phyloP scores from a whole-genome alignment of 2,797 vertebrate genomes.

The Pipistrellus pipistrellus region DNA sequence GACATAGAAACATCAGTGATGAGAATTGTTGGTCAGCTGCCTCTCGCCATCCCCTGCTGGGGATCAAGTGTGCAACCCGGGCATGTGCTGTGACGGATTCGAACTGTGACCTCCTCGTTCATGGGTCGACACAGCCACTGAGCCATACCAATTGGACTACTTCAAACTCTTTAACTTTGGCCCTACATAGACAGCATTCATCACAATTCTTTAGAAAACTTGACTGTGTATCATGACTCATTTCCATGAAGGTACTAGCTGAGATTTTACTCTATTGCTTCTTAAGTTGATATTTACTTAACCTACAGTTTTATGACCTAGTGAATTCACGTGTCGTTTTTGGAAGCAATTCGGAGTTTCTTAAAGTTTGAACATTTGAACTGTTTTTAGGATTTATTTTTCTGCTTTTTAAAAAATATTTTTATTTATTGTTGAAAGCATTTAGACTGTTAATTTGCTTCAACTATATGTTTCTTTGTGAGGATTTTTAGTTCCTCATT shows the following conservation, averaged over 20 bases:
- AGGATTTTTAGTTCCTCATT: not conserved
- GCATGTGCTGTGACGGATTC: too few species aligned
- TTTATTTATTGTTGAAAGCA: not conserved
- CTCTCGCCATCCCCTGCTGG: too few species aligned
- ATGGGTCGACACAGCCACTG: too few species aligned
- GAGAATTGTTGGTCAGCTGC: too few species aligned
- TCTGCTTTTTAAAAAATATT: too few species aligned
- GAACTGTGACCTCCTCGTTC: too few species aligned
- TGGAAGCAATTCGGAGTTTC: not conserved
- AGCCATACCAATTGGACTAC: not conserved
- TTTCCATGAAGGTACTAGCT: not conserved
- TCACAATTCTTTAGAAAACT: not conserved
- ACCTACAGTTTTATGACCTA: not conserved
- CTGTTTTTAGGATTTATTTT: not conserved
- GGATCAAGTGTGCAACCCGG: too few species aligned
- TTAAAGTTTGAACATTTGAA: not conserved
- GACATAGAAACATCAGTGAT: too few species aligned
- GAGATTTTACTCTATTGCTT: not conserved
- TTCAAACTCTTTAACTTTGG: not conserved
- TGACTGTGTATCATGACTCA: not conserved
- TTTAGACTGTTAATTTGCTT: slow-evolving; percentile 12
- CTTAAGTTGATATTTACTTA: slow-evolving; percentile 3
- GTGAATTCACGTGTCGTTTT: not conserved
- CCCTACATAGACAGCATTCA: not conserved
- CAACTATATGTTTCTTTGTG: not conserved